phyloP scores from a whole-genome alignment of 2,888 invertebrate species.

The Drosophila tripunctata region DNA sequence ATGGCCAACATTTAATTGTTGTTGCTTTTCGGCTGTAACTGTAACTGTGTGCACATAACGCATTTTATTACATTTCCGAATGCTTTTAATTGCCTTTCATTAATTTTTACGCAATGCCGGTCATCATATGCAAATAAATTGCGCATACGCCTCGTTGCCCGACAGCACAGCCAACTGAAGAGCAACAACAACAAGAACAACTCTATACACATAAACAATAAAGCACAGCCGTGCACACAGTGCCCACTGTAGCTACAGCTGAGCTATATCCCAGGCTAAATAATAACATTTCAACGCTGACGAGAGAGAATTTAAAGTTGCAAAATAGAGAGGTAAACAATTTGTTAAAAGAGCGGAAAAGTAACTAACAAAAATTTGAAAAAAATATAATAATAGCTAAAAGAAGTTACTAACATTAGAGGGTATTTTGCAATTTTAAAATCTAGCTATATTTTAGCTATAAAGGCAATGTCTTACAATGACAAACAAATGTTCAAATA shows the following conservation, averaged over 20 bases:
- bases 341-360: too few species aligned
- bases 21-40: slow-evolving; percentile 21
- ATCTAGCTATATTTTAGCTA: too few species aligned
- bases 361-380: too few species aligned
- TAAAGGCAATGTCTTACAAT: too few species aligned
- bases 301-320: background rate
- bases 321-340: background rate
- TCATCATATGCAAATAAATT: slow-evolving; percentile 77
- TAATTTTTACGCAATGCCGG: slow-evolving; percentile 78
- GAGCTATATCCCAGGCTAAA: slow-evolving; percentile 7
- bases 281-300: background rate
- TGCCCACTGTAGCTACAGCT: slow-evolving; percentile 16
- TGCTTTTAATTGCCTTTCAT: slow-evolving; percentile 82
- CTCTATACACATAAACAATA: slow-evolving; percentile 29
- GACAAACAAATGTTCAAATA: too few species aligned
- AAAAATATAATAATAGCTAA: too few species aligned
- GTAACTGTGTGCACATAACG: slow-evolving; percentile 45
- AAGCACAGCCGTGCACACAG: slow-evolving; percentile 28
- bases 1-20: slow-evolving; percentile 23
- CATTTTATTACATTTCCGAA: slow-evolving; percentile 77
- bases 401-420: too few species aligned
- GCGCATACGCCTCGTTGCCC: slow-evolving; percentile 62
- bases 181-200: slow-evolving; percentile 11
- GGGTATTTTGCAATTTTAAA: too few species aligned
- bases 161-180: slow-evolving; percentile 35